Base-by-base conservation (phyloP, 2,113 vertebrate species). In the Mugil cephalus region DNA sequence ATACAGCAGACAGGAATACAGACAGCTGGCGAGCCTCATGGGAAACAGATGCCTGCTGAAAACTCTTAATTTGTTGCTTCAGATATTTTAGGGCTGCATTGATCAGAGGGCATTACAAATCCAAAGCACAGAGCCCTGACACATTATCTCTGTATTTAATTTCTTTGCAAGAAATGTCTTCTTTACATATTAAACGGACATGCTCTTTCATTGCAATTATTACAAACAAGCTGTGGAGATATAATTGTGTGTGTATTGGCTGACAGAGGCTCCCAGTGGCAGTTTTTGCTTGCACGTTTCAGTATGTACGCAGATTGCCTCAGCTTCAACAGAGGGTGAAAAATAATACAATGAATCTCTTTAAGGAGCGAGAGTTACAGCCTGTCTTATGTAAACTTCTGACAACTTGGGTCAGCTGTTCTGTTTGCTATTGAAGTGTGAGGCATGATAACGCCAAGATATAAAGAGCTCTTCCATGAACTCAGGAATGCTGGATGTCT, bases 41-140 rank as follows among this genome's bases (percentile, higher is more conserved):
- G 18, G 40, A 48, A 73, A 66, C 38, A 43, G 60, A 51, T 78
- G 40, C 30, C 40, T 1, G 4, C 46, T 82, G 48, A 51, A 43
- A 52, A 39, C 15, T 66, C 42, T 30, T 17, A 52, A 69, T 59
- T 63, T 40, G 68, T 39, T 67, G 46, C 48, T 43, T 56, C 72
- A 43, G 67, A 11, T 1, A 12, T 39, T 50, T 56, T 54, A 39
- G 7, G 61, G 42, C 42, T 45, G 36, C 13, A 61, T 21, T 45
- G 43, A 78, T 69, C 11, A 40, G 43, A 69, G 39, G 35, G 47
- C 45, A 61, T 59, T 10, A 42, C 59, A 68, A 60, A 38, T 48
- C 10, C 13, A 4, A 54, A 79, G 53, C n/a, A 68, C 18, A 43
- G 8, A 36, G 36, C 7, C 6, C 12, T 15, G 35, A 18, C 51